These are phyloP conservation scores for Stegophylla sp. DNA, from an alignment of 2,888 invertebrate species.

Conservation along the genomic window DNA sequence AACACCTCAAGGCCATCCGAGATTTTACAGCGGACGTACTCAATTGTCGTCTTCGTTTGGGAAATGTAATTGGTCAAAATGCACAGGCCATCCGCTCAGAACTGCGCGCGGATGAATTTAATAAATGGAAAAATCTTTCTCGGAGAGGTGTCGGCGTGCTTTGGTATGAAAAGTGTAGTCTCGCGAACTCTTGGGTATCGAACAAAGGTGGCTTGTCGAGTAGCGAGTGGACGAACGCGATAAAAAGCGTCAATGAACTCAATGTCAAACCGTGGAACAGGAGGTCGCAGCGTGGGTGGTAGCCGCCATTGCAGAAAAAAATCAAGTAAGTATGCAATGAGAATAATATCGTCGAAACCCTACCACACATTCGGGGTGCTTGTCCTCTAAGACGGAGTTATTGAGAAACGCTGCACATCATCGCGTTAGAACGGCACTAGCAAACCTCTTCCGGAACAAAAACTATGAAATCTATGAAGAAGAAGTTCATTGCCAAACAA, in stretches of 20 bases:
- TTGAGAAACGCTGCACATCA: conserved; percentile 27
- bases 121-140: too few relatives aligned
- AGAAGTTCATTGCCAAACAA: conserved; percentile 28
- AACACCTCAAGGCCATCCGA: too few relatives aligned
- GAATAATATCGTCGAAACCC: conserved; percentile 49
- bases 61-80: too few relatives aligned
- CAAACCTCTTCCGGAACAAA: conserved; percentile 16
- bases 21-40: background rate
- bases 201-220: conserved; percentile 8
- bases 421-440: too few relatives aligned
- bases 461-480: conserved; percentile 18
- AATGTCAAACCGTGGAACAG: too few relatives aligned
- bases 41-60: too few relatives aligned
- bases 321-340: conserved; percentile 43
- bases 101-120: too few relatives aligned
- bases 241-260: too few relatives aligned
- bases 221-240: conserved; percentile 19
- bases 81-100: too few relatives aligned
- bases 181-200: conserved; percentile 5
- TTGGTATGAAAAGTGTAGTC: conserved; percentile 12
- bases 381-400: conserved; percentile 35
- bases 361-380: conserved; percentile 20
- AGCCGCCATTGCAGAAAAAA: conserved; percentile 30
- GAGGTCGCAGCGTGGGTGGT: conserved; percentile 16
- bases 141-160: too few relatives aligned